phyloP scores from a whole-genome alignment of 2,113 vertebrate species.

The Gobius niger region DNA sequence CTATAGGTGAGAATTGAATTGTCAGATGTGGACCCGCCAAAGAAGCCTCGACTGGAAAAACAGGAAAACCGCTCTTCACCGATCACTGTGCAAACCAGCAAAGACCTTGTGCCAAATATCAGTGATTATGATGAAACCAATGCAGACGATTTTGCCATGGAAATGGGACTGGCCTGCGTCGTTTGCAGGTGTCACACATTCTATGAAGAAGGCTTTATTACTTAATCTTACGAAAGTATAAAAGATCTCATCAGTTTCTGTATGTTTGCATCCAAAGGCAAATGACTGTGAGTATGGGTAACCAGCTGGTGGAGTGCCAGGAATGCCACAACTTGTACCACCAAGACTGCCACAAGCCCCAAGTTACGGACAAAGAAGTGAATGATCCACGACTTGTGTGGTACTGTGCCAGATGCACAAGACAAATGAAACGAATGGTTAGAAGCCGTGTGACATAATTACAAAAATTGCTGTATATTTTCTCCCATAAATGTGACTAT shows the following conservation, averaged over 20 bases:
- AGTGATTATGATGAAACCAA: constrained; percentile 94
- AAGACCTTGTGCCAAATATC: constrained; percentile 89
- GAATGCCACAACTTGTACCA: constrained; percentile 99
- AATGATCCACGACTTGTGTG: constrained; percentile 97
- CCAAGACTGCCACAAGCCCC: constrained; percentile 98
- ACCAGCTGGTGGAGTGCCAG: constrained; percentile 97
- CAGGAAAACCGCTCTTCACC: constrained; percentile 87
- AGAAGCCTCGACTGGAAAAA: constrained; percentile 91
- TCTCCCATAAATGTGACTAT: neutral
- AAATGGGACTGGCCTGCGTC: constrained; percentile 97
- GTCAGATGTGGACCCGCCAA: constrained; percentile 84
- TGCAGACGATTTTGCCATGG: constrained; percentile 98
- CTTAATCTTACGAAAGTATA: too few relatives aligned
- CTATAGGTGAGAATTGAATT: constrained; percentile 83
- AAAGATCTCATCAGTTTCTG: too few relatives aligned
- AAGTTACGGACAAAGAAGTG: constrained; percentile 97
- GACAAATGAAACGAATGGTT: constrained; percentile 99
- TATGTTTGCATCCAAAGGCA: constrained; percentile 76
- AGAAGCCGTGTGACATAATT: constrained; percentile 32
- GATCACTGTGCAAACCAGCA: constrained; percentile 87
- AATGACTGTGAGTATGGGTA: constrained; percentile 96
- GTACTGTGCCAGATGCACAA: constrained; percentile 97
- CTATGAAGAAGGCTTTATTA: too few relatives aligned
- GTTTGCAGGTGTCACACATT: constrained; percentile 84
- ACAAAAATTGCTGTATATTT: neutral